phyloP scores from a whole-genome alignment of 2,797 vertebrate species.

The Eptatretus atami region DNA sequence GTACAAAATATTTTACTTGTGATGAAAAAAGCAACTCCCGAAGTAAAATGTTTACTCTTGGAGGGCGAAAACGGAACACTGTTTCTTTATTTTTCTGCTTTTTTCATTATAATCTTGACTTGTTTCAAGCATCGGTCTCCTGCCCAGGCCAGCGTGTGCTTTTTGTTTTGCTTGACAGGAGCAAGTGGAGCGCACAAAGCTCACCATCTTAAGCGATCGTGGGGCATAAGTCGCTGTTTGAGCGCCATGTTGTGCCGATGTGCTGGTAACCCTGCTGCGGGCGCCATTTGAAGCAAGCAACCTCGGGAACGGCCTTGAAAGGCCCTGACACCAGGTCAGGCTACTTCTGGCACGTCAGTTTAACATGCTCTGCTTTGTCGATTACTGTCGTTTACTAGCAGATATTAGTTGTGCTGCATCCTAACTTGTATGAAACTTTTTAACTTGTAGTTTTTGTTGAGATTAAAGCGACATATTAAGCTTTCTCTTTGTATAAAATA shows the following conservation, averaged over 20 bases:
- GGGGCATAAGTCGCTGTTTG: constrained; percentile 84
- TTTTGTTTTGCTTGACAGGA: constrained; percentile 24
- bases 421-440: too few relatives aligned
- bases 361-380: too few relatives aligned
- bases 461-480: too few relatives aligned
- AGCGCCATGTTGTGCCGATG: constrained; percentile 83
- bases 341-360: not conserved
- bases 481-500: too few relatives aligned
- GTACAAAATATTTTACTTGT: too few relatives aligned
- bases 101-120: not conserved
- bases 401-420: too few relatives aligned
- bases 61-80: too few relatives aligned
- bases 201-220: constrained; percentile 82
- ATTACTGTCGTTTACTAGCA: too few relatives aligned
- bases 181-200: constrained; percentile 76
- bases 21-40: too few relatives aligned
- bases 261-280: constrained; percentile 76
- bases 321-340: constrained; percentile 62
- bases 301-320: constrained; percentile 77
- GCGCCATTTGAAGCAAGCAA: constrained; percentile 82
- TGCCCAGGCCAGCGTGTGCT: not conserved
- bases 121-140: not conserved
- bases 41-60: too few relatives aligned
- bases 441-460: too few relatives aligned
- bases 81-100: too few relatives aligned